Percentiles rank a stretch among this genome's conserved stretches.
Evolutionary conservation across 2,797 vertebrate species (phyloP).

Genomic region (Antrozous pallidus): DNA sequence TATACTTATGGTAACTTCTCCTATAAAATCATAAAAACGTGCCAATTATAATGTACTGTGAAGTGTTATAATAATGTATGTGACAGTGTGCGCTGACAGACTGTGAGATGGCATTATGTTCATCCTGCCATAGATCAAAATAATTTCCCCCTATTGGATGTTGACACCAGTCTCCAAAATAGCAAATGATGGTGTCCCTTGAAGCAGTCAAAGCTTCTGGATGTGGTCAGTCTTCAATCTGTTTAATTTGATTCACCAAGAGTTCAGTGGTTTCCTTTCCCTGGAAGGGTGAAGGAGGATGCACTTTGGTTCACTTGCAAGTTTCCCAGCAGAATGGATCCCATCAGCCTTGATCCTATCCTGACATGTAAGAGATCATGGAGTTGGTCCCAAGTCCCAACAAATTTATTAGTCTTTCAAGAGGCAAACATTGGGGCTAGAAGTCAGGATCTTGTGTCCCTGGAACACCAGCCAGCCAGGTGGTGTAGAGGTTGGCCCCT

Average conservation of each 20-base stretch:
- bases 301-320: not conserved
- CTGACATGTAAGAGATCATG: not conserved
- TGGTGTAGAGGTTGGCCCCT: not conserved
- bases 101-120: not conserved
- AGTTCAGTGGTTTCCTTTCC: not conserved
- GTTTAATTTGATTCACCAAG: not conserved
- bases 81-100: not conserved
- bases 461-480: not conserved
- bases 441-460: not conserved
- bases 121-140: not conserved
- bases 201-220: not conserved
- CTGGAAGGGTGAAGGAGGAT: not conserved
- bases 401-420: not conserved
- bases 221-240: not conserved
- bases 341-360: not conserved
- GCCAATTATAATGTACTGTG: not conserved
- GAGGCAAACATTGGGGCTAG: not conserved
- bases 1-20: not conserved
- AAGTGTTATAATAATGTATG: not conserved
- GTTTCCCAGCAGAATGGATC: not conserved
- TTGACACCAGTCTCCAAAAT: not conserved
- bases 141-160: not conserved
- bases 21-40: not conserved
- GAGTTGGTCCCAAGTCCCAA: not conserved
- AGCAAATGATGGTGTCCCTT: not conserved